A percentile compares a stretch with the other conserved stretches of the same genome.
These are phyloP conservation scores for Ctenopoma kingsleyae DNA, from an alignment of 2,797 vertebrate species.

Conservation along the genomic window DNA sequence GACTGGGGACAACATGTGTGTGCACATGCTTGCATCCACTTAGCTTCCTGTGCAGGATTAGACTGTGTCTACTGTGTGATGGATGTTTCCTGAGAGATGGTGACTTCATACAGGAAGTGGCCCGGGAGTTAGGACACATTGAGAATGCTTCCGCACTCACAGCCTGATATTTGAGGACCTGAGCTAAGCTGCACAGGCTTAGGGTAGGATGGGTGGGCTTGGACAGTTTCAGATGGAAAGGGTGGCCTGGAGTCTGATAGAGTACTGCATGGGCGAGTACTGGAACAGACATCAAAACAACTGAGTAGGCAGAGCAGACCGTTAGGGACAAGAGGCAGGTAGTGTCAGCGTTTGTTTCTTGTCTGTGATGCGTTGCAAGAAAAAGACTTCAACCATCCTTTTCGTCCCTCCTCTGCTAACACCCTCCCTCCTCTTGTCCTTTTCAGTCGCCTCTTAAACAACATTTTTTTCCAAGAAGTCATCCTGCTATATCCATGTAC, in stretches of 20 bases:
- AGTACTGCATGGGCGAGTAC: conserved; percentile 12
- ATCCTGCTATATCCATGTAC: conserved; percentile 71
- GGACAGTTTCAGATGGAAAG: conserved; percentile 38
- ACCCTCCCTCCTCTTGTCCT: conserved; percentile 31
- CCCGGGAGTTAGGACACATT: conserved; percentile 68
- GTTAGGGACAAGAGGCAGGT: conserved; percentile 26
- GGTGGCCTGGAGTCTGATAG: conserved; percentile 22
- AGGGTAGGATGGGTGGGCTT: conserved; percentile 27
- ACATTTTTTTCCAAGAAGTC: conserved; percentile 73
- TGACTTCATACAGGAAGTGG: conserved; percentile 84
- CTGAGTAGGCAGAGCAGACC: conserved; percentile 22
- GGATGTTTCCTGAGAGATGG: conserved; percentile 78
- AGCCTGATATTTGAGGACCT: conserved; percentile 36
- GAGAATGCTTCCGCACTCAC: conserved; percentile 38
- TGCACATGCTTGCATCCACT: conserved; percentile 35
- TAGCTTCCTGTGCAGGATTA: conserved; percentile 68
- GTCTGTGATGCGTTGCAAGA: conserved; percentile 37
- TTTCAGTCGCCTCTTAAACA: conserved; percentile 45
- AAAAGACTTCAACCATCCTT: conserved; percentile 22
- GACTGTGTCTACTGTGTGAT: conserved; percentile 71
- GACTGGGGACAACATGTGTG: conserved; percentile 26
- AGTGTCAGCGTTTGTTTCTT: conserved; percentile 52
- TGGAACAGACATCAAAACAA: conserved; percentile 48
- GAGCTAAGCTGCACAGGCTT: conserved; percentile 16
- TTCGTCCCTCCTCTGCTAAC: conserved; percentile 27